These are phyloP conservation scores for Apamea epomidion DNA, from an alignment of 2,888 invertebrate genomes.

Conservation along the genomic window DNA sequence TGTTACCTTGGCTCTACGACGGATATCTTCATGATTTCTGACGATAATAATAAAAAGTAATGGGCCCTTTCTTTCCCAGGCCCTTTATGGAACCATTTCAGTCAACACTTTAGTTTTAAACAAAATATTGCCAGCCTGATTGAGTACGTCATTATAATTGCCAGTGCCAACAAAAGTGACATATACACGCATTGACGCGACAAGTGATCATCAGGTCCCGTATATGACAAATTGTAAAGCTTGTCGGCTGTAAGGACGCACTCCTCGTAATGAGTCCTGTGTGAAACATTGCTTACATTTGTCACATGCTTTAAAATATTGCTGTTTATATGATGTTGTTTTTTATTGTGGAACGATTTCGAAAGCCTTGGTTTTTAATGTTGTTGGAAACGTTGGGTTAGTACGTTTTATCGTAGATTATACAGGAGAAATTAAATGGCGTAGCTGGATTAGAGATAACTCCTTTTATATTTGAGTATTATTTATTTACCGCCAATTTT, in stretches of 20 bases:
- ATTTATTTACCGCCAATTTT: not conserved
- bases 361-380: slow-evolving; percentile 15
- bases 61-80: not conserved
- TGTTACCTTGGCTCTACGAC: too few species aligned
- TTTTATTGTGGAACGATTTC: not conserved
- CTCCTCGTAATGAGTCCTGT: slow-evolving; percentile 39
- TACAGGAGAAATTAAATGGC: not conserved
- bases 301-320: slow-evolving; percentile 31
- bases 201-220: slow-evolving; percentile 19
- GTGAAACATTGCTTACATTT: slow-evolving; percentile 42
- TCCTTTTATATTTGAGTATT: not conserved
- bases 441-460: not conserved
- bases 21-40: too few species aligned
- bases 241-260: slow-evolving; percentile 28
- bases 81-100: not conserved
- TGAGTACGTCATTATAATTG: not conserved
- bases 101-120: not conserved
- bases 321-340: slow-evolving; percentile 42
- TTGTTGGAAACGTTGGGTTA: not conserved
- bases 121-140: not conserved
- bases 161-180: not conserved
- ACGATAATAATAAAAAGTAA: not conserved
- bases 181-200: not conserved
- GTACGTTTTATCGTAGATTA: not conserved
- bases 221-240: slow-evolving; percentile 41